Evolutionary conservation across 2,888 invertebrate species (phyloP), one percentile per base, ranked within the genome.

Genomic region (Oeneis ivallda): DNA sequence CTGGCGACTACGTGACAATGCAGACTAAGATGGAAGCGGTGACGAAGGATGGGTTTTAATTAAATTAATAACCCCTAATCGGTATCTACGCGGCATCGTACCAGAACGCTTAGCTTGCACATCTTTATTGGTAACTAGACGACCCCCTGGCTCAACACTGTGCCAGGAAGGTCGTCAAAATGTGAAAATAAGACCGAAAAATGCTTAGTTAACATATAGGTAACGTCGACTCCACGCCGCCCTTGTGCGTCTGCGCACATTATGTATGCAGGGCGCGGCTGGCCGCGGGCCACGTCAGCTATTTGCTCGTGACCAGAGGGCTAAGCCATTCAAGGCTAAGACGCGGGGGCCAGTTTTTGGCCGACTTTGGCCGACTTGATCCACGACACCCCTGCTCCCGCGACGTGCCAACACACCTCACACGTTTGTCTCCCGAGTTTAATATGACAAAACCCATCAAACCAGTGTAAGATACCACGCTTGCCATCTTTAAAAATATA

Each of bases 291-390:
- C 86, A 87, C 91, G 88, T 90, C 92, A 90, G 92, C 92, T 89
- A 91, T 92, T 91, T 86, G 90, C 87, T 87, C 84, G 82, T 89
- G 89, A 87, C 91, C 91, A 87, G 86, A 86, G 85, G 90, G 91
- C 89, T 92, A 89, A 91, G 85, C 92, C 92, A 91, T 91, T 90
- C 92, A 91, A 91, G 92, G 92, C 90, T 91, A 92, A 89, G 86
- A 77, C 81, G 81, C 83, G 76, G 82, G 83, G 88, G 85, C 92
- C 89, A 92, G 90, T 92, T 92, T 92, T 92, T 92, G 92, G 87
- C 84, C 78, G 83, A 88, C 85, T 92, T 92, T 92, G 92, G 87
- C 84, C 78, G 82, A 88, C 86, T 84, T 88, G 89, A 90, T 90
- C 90, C 86, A 71, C 72, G 72, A 70, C 71, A 74, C 75, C 75